Evolutionary conservation across 37 sponge, comb jelly and placozoan genomes (phyloP), one percentile per base, ranked within the genome.

Genomic region (Ianthella basta): DNA sequence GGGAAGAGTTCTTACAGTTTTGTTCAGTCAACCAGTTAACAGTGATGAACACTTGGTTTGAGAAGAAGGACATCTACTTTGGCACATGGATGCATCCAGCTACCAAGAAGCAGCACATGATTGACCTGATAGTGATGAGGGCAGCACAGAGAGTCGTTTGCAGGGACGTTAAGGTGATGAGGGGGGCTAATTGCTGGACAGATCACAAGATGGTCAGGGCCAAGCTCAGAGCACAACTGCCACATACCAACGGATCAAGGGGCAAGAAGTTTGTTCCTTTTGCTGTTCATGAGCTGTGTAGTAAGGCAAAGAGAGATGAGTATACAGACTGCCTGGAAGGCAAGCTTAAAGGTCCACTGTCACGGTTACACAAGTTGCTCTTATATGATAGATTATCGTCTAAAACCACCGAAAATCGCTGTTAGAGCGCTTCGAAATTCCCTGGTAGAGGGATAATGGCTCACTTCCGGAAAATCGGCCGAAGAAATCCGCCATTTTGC

Each of bases 21-120:
- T 87, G 88, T 82, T 77, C 83, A 0, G 10, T 57, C 30, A 87
- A 87, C 63, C 75, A 87, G 54, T 63, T 87, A 16, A 82, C 87
- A 80, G 72, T 87, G 34, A 87, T 80, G 87, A 87, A 81, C 66
- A 82, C 88, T 15, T 87, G 88, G n/a, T n/a, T n/a, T 83, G 82
- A 82, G 36, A 14, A 82, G 88, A 87, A 40, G 77, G 40, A 67
- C 32, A 57, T 59, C 44, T 38, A 82, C 56, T 60, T n/a, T n/a
- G n/a, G n/a, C n/a, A n/a, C n/a, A n/a, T 82, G 83, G 88, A 53
- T n/a, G 55, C 83, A 87, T 41, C 88, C 88, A 72, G 88, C 72
- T 25, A 87, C 72, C 0, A 80, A 81, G 75, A 55, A 32, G 12
- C 39, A 12, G 0, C 83, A 70, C 37, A 82, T 55, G 63, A 73